These are phyloP conservation scores for Phortica magna DNA, from an alignment of 2,888 invertebrate species.

Conservation along the genomic window DNA sequence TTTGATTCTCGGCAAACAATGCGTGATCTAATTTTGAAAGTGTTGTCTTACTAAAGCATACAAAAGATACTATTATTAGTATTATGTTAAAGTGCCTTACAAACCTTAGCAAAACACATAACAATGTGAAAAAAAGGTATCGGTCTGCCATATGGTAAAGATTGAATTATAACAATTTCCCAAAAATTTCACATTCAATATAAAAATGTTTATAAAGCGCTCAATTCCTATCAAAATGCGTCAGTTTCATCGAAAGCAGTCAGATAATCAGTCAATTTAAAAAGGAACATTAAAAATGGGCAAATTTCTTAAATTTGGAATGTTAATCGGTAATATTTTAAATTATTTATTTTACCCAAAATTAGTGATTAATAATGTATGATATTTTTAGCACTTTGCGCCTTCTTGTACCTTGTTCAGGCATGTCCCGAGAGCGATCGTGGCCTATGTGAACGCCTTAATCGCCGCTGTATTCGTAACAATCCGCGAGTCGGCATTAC, in stretches of 20 bases:
- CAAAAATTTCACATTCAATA: too few species aligned
- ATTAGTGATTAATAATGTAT: too few species aligned
- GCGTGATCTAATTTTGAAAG: too few species aligned
- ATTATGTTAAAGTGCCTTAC: too few species aligned
- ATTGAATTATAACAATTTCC: too few species aligned
- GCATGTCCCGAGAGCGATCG: background rate
- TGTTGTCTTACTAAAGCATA: too few species aligned
- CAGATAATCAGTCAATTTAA: background rate
- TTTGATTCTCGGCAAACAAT: background rate
- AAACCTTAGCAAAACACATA: too few species aligned
- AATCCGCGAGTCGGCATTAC: conserved; percentile 3
- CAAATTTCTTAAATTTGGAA: background rate
- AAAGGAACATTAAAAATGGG: background rate
- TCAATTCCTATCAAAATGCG: background rate
- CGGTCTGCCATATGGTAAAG: too few species aligned
- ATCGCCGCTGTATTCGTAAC: conserved; percentile 19
- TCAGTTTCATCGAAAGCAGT: conserved; percentile 8
- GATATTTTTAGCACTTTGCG: background rate
- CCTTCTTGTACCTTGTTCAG: background rate
- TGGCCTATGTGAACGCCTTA: conserved; percentile 21
- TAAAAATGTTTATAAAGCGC: conserved; percentile 9
- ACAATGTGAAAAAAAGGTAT: too few species aligned
- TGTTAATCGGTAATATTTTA: conserved; percentile 10
- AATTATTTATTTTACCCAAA: background rate
- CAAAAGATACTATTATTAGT: too few species aligned